A percentile compares a stretch with the other conserved stretches of the same genome.
phyloP scores from a whole-genome alignment of 2,113 vertebrate genomes.

The Tupaia chinensis region DNA sequence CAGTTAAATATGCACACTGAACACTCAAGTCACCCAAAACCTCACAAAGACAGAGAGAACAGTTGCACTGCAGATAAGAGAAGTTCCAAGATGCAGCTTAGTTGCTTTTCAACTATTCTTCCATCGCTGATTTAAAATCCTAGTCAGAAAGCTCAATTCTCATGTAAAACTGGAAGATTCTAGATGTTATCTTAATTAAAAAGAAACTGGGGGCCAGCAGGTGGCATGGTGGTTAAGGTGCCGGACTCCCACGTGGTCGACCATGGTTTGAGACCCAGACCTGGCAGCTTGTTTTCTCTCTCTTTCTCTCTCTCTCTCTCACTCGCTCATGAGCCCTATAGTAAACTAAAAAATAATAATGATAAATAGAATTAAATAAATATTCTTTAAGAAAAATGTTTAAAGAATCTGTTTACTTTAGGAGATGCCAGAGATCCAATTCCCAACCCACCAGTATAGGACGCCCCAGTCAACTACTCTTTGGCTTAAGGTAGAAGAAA shows the following conservation, averaged over 20 bases:
- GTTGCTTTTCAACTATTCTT: slow-evolving; percentile 5
- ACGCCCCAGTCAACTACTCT: neutral
- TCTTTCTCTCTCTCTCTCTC: too few species aligned
- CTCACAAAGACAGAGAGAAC: neutral
- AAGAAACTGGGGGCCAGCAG: neutral
- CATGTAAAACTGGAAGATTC: neutral
- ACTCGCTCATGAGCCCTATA: too few species aligned
- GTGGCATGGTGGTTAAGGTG: too few species aligned
- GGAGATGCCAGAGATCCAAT: neutral
- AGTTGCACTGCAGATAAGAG: neutral
- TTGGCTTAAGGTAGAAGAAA: neutral
- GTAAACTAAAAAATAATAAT: too few species aligned
- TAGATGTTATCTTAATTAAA: neutral
- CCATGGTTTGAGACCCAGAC: too few species aligned
- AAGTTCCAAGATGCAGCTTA: neutral
- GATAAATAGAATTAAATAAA: too few species aligned
- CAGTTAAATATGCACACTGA: slow-evolving; percentile 28
- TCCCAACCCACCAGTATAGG: neutral
- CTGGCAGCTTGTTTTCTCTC: too few species aligned
- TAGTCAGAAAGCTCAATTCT: slow-evolving; percentile 12
- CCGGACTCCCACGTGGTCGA: too few species aligned
- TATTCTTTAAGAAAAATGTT: too few species aligned
- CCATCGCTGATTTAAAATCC: neutral
- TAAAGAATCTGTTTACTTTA: neutral
- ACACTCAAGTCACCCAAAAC: neutral